These are phyloP conservation scores for Danio kyathit DNA, from an alignment of 2,797 vertebrate genomes.

Conservation along the genomic window DNA sequence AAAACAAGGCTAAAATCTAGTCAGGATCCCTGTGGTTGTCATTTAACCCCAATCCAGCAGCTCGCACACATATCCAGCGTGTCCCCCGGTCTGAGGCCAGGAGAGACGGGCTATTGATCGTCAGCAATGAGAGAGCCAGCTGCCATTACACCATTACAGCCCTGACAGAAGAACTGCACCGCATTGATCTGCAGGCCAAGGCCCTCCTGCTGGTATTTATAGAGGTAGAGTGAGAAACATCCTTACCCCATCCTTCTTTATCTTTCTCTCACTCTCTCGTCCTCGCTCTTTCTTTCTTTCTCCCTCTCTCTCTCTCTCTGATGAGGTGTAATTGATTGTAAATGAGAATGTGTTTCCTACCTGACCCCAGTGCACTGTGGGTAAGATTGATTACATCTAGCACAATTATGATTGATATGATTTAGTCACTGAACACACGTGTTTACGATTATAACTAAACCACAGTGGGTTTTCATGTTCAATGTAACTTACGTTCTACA, in stretches of 20 bases:
- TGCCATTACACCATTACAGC: conserved; percentile 87
- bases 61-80: conserved; percentile 49
- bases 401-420: conserved; percentile 94
- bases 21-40: conserved; percentile 61
- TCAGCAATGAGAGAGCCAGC: conserved; percentile 80
- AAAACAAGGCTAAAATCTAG: conserved; percentile 49
- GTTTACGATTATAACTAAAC: conserved; percentile 66
- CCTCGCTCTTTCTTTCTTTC: conserved; percentile 30
- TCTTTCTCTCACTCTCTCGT: conserved; percentile 22
- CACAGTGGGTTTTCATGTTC: too few species aligned
- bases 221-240: conserved; percentile 75
- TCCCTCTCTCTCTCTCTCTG: conserved; percentile 84
- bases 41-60: conserved; percentile 65
- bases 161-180: conserved; percentile 89
- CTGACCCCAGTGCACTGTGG: conserved; percentile 90
- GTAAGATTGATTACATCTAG: conserved; percentile 92
- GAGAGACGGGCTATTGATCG: conserved; percentile 88
- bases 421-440: conserved; percentile 85
- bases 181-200: conserved; percentile 84
- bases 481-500: too few species aligned
- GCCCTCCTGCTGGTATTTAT: conserved; percentile 90
- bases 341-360: conserved; percentile 88
- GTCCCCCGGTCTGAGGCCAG: conserved; percentile 76
- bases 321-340: conserved; percentile 92
- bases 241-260: conserved; percentile 42